phyloP scores from a whole-genome alignment of 2,888 invertebrate species.

The Eupithecia subumbrata region DNA sequence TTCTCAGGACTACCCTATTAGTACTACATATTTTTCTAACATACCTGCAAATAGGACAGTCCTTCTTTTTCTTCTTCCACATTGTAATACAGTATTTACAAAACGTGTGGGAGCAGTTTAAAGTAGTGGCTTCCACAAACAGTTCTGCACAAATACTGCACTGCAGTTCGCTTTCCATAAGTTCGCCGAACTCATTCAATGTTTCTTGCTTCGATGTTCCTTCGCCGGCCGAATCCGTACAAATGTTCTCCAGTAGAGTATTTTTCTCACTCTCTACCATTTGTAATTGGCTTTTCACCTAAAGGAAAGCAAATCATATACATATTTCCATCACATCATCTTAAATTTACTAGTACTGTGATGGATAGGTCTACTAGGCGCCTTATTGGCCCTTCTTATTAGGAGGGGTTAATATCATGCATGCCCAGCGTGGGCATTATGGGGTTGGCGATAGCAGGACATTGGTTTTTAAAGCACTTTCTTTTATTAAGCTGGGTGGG shows the following conservation, averaged over 20 bases:
- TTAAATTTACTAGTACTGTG: neutral
- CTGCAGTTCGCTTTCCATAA: constrained; percentile 88
- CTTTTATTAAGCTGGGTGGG: no score
- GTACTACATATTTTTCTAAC: neutral
- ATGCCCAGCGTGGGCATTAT: no score
- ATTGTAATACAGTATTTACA: constrained; percentile 88
- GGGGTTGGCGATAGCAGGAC: no score
- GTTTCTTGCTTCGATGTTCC: constrained; percentile 58
- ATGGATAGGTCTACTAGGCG: neutral
- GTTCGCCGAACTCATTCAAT: constrained; percentile 75
- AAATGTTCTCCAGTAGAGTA: constrained; percentile 58
- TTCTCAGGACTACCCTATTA: no score
- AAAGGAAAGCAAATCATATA: constrained; percentile 19
- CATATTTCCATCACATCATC: neutral
- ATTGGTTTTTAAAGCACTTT: no score
- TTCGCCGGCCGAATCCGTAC: constrained; percentile 45
- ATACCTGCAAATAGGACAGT: constrained; percentile 89
- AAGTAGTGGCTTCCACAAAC: constrained; percentile 87
- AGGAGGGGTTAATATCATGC: neutral
- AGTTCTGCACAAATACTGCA: constrained; percentile 91
- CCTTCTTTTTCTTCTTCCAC: constrained; percentile 88
- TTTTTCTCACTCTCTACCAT: constrained; percentile 66
- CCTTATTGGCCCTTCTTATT: neutral
- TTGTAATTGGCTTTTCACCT: constrained; percentile 66
- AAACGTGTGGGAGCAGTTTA: constrained; percentile 90